Conservation (phyloP, 2,113 vertebrate genomes). For the Sinocyclocheilus anophthalmus region DNA sequence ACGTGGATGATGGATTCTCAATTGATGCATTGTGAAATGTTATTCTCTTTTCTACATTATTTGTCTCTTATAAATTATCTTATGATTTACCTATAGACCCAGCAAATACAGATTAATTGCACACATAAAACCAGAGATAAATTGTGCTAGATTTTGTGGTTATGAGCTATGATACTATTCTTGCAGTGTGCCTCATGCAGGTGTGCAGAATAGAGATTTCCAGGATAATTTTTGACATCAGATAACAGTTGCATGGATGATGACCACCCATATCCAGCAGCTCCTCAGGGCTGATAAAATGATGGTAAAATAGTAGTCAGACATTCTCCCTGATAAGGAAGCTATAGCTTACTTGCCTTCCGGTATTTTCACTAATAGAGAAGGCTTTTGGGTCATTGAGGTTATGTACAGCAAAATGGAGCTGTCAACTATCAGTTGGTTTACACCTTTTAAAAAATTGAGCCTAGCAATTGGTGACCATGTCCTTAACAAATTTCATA, state of each 20-base stretch:
- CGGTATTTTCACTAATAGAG: slow-evolving; percentile 10
- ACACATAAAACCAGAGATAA: neutral
- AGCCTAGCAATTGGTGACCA: neutral
- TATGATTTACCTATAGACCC: neutral
- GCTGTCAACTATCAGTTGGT: neutral
- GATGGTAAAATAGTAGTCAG: neutral
- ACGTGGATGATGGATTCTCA: no score
- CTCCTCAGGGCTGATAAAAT: neutral
- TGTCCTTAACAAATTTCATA: slow-evolving; percentile 14
- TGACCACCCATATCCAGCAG: neutral
- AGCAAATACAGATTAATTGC: neutral
- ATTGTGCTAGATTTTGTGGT: neutral
- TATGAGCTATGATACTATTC: neutral
- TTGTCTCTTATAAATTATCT: neutral
- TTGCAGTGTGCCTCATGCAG: no score
- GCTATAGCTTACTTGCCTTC: neutral
- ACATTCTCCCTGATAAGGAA: neutral
- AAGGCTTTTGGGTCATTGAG: no score
- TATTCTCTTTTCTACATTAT: neutral
- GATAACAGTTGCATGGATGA: neutral
- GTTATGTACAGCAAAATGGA: neutral
- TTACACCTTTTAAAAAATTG: neutral
- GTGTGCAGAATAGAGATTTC: neutral
- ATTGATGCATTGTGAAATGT: no score
- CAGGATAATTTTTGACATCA: neutral